Evolutionary conservation across 2,113 vertebrate species (phyloP), one percentile per base, ranked within the genome.

Genomic region (Gallinago media): DNA sequence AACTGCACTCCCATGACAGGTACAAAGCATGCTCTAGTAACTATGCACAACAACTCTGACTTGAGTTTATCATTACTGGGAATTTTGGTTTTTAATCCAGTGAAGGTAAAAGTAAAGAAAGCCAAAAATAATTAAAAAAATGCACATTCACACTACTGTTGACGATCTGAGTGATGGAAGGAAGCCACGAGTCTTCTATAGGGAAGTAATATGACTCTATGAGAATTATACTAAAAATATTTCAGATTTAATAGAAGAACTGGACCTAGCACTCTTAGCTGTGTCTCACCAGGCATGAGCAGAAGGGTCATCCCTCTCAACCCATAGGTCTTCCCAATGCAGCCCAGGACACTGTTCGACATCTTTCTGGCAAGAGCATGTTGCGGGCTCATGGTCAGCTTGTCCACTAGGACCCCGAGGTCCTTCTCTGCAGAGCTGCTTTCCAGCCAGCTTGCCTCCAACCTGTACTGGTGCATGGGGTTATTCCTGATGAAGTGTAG

Each of bases 21-120:
- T 67, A 78, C 75, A 91, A 50, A 59, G 38, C 34, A 63, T 94
- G 72, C 76, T 94, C 72, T 67, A 81, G 54, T 83, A 91, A 95
- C 59, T 71, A 54, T 18, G 47, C 63, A 59, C 29, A 85, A 56
- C 44, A 56, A 32, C 50, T 83, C 63, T 77, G 85, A 83, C 58
- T 34, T 5, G 2, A 70, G 16, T 88, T 72, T 77, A 38, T 65
- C 3, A 8, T 59, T 85, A 61, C 2, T 66, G 20, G 26, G 25
- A 49, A 34, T 79, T 75, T 26, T 1, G 2, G 4, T 1, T 5
- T 40, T 78, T 83, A 40, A 56, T 47, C 31, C 65, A 65, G 15
- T 55, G 38, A 80, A 86, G 63, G 25, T 54, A 55, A 70, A 49
- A 47, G 23, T 47, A 81, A 85, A 52, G 20, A 50, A 81, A 85